Base-by-base conservation (phyloP, 1,140 invertebrate genomes). In the Hycleus phaleratus region DNA sequence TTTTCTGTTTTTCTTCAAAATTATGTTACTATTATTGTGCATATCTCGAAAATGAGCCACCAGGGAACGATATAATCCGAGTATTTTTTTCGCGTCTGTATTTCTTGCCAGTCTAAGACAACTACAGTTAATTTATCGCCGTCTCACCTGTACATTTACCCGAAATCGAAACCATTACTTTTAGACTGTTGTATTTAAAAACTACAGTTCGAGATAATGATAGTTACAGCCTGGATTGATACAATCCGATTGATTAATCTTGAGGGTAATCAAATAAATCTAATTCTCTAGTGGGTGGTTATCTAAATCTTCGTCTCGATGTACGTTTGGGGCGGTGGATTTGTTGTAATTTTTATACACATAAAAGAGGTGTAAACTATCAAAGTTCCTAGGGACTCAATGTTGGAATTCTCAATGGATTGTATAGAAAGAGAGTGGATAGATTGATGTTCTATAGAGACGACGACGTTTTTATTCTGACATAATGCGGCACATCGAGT, bases 361-460 rank as follows among this genome's bases (percentile, higher is more conserved):
- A 47, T 25, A 25, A 26, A 47, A 9, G 18, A 45, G 43, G n/a
- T 45, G 43, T 12, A 9, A 45, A 45, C 18, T 11, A 9, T 45
- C 11, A 9, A 45, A 12, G 3, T 5, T 18, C 18, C 32, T 32
- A 7, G 2, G 0, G 32, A 18, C 18, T 18, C 18, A 18, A 18
- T 18, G 18, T 18, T 18, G 18, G 18, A 32, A 32, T 7, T 5
- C 32, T 32, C 32, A 32, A 32, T 32, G 7, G 43, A 45, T 24
- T 42, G 40, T 42, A 42, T 18, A 18, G 18, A 18, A 44, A 52
- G 26, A 52, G 49, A 52, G 32, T 44, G 49, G 49, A 45, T 53
- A 53, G 51, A 53, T 53, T 53, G 51, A 53, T 53, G 51, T 53
- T 38, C 46, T 44, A 45, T 42, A 45, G 44, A 52, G 40, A 11